These are phyloP conservation scores for Metaphire vulgaris DNA, from an alignment of 1,140 invertebrate species.

Conservation along the genomic window DNA sequence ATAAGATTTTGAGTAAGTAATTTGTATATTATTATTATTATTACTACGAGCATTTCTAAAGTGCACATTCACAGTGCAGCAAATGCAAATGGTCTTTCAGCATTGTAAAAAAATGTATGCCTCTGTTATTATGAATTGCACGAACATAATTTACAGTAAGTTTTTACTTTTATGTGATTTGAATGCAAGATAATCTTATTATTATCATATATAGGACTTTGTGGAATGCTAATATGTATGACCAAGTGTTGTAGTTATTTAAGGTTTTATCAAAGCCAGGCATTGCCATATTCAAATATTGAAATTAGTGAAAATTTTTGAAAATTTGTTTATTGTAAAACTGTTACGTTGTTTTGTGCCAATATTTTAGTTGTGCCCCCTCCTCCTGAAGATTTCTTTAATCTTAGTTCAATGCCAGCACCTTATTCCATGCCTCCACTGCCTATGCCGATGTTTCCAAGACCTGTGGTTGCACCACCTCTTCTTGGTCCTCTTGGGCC, in stretches of 20 bases:
- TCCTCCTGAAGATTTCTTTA: not conserved
- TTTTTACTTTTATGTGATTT: too few relatives aligned
- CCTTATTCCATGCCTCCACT: not conserved
- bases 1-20: too few relatives aligned
- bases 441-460: not conserved
- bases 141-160: too few relatives aligned
- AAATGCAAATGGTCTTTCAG: too few relatives aligned
- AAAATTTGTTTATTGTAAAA: not conserved
- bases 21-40: too few relatives aligned
- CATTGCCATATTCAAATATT: not conserved
- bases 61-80: too few relatives aligned
- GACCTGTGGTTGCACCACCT: not conserved
- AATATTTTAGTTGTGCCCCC: not conserved
- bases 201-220: too few relatives aligned
- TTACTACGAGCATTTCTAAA: too few relatives aligned
- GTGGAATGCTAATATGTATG: too few relatives aligned
- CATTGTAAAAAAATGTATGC: not conserved
- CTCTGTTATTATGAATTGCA: too few relatives aligned
- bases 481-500: not conserved
- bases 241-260: not conserved
- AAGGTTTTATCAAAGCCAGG: slow-evolving; percentile 2
- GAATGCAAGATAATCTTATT: too few relatives aligned
- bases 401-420: not conserved
- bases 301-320: too few relatives aligned
- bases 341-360: not conserved